These are phyloP conservation scores for Thomomys bottae DNA, from an alignment of 2,113 vertebrate genomes.

Conservation along the genomic window DNA sequence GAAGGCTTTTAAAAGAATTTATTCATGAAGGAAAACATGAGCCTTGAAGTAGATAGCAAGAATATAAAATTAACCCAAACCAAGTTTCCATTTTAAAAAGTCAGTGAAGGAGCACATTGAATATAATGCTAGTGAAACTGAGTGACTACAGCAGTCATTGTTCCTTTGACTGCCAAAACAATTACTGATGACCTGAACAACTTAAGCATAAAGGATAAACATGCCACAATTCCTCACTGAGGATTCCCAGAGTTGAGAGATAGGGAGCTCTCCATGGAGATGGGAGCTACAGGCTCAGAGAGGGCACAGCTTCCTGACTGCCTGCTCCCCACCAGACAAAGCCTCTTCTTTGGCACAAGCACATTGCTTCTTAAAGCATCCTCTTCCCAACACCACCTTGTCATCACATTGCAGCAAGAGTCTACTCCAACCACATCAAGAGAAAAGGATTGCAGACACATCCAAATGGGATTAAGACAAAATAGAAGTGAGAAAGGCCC, in stretches of 20 bases:
- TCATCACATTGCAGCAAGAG: too few relatives aligned
- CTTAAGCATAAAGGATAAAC: not conserved
- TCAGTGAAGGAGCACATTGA: not conserved
- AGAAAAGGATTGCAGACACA: too few relatives aligned
- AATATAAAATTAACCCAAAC: not conserved
- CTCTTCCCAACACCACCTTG: too few relatives aligned
- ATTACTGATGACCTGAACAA: not conserved
- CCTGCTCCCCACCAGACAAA: too few relatives aligned
- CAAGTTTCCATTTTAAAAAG: not conserved
- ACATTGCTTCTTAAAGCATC: too few relatives aligned
- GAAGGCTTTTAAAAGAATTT: slow-evolving; percentile 20
- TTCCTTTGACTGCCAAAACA: not conserved
- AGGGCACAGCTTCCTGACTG: too few relatives aligned
- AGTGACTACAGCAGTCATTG: not conserved
- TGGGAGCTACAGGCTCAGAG: too few relatives aligned
- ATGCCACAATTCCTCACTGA: slow-evolving; percentile 19
- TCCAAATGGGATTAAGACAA: too few relatives aligned
- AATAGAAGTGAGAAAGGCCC: too few relatives aligned
- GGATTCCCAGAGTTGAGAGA: not conserved
- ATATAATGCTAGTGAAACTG: not conserved
- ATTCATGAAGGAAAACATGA: not conserved
- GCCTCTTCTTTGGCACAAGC: too few relatives aligned
- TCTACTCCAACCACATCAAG: too few relatives aligned
- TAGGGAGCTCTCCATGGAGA: not conserved
- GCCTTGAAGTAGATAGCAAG: not conserved